Evolutionary conservation across 2,113 vertebrate species (phyloP).

Genomic region (Mastomys coucha): DNA sequence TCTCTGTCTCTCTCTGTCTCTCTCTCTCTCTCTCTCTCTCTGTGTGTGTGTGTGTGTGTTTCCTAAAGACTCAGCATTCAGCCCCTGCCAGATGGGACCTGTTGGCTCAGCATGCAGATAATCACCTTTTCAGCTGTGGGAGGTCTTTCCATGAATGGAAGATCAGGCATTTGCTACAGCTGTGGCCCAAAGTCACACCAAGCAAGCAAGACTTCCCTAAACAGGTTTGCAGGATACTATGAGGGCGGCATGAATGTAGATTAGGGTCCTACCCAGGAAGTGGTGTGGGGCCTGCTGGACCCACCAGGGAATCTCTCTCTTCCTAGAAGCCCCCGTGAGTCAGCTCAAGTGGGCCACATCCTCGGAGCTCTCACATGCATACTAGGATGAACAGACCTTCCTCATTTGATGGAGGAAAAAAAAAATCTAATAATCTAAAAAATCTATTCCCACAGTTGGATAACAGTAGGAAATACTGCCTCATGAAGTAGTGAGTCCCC

Average conservation of each 20-base stretch:
- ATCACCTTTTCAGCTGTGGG: slow-evolving; percentile 34
- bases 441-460: neutral
- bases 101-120: slow-evolving; percentile 67
- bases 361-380: neutral
- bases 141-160: slow-evolving; percentile 28
- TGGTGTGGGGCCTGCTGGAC: neutral
- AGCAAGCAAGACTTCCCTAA: neutral
- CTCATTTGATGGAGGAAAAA: neutral
- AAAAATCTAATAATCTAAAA: neutral
- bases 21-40: no score
- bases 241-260: neutral
- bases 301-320: neutral
- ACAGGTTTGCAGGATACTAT: neutral
- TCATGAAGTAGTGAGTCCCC: neutral
- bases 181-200: neutral
- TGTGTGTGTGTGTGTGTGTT: neutral
- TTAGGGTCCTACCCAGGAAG: neutral
- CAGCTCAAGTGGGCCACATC: neutral
- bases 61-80: slow-evolving; percentile 60
- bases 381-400: neutral
- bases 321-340: neutral
- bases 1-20: no score
- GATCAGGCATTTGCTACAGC: slow-evolving; percentile 50
- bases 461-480: neutral
- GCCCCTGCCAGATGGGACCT: slow-evolving; percentile 76